Base-by-base conservation (phyloP, 2,888 invertebrate species). In the Caenorhabditis becei region DNA sequence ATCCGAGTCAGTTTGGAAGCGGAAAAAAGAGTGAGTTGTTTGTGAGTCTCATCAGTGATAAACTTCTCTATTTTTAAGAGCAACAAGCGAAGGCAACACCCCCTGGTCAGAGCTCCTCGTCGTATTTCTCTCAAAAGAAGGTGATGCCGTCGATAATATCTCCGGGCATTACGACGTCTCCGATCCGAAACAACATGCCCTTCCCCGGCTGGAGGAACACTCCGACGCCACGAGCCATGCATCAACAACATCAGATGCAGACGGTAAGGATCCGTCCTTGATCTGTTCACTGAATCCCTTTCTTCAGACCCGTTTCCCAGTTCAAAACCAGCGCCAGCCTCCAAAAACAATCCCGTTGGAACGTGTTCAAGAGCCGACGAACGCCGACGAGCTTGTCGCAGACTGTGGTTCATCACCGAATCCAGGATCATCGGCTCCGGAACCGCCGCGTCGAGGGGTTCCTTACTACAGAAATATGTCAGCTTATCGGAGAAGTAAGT, bases 401-500 rank as follows among this genome's bases (percentile, higher is more conserved):
- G 77, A 77, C 32, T 26, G 51, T 20, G 26, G 26, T 1, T n/a
- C 44, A 2, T 18, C 62, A 5, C n/a, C n/a, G n/a, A n/a, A n/a
- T n/a, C 62, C 32, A 32, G 5, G 32, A 10, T 4, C 32, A 32
- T 4, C n/a, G 2, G 56, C 10, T 7, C 51, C 51, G 11, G 74
- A 74, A 4, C 65, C 74, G 37, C 56, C 49, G 23, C 35, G 66
- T 49, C n/a, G 74, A 18, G 74, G 74, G 2, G 74, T 74, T 0
- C 74, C 74, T 1, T 74, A 74, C 26, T 74, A 74, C 47, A 74
- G 44, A 26, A 72, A 72, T 63, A 24, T 24, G 44, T 41, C 63
- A 11, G 41, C 54, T 24, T 65, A 41, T 23, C 10, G 66, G 11
- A 74, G 41, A 74, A 53, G 72, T 74, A 8, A 41, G 51, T 61